Conservation (phyloP, 2,888 invertebrate genomes). For the Myopa tessellatipennis region DNA sequence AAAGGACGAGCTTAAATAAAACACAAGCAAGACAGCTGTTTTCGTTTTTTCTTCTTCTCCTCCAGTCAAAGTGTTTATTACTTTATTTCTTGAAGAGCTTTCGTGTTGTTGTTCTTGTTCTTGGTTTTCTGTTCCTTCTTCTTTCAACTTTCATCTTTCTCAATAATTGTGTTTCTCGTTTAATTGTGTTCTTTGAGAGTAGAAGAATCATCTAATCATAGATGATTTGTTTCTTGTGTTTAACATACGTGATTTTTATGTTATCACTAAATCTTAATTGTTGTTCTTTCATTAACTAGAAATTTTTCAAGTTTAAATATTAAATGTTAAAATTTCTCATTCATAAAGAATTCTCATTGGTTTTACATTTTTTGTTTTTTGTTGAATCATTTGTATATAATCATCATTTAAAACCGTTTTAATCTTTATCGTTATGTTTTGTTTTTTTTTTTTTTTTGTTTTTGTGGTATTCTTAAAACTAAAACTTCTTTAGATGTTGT, state of each 20-base stretch:
- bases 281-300: not conserved
- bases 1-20: conserved; percentile 30
- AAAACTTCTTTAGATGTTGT: conserved; percentile 17
- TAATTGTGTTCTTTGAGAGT: not conserved
- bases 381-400: not conserved
- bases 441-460: not conserved
- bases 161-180: not conserved
- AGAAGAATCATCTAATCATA: conserved; percentile 14
- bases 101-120: not conserved
- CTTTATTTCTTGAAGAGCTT: conserved; percentile 25
- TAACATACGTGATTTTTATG: conserved; percentile 21
- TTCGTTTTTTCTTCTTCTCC: conserved; percentile 30
- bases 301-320: no score
- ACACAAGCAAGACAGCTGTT: conserved; percentile 29
- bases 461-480: conserved; percentile 14
- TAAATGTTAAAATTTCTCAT: not conserved
- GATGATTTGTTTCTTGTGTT: not conserved
- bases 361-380: not conserved
- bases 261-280: conserved; percentile 6
- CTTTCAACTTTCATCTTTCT: conserved; percentile 2
- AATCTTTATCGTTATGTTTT: not conserved
- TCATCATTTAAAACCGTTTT: not conserved
- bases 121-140: not conserved
- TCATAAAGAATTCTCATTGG: not conserved
- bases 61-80: conserved; percentile 34